Percentiles rank a stretch among this genome's conserved stretches.
Evolutionary conservation across 2,888 invertebrate species (phyloP).

Genomic region (Microctonus brassicae): DNA sequence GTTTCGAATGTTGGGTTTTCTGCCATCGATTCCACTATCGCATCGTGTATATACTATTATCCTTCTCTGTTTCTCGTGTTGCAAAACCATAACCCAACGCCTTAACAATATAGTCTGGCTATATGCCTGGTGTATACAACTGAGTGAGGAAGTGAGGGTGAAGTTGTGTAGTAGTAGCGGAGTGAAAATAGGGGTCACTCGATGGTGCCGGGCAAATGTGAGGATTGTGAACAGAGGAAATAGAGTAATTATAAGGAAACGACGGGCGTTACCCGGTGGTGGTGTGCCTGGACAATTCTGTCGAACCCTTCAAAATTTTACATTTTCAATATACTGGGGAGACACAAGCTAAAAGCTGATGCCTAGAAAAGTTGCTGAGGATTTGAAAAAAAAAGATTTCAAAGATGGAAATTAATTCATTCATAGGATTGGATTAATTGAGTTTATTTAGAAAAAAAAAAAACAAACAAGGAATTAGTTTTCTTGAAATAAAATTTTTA

Average conservation of each 20-base stretch:
- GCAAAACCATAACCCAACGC: slow-evolving; percentile 26
- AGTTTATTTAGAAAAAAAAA: too few species aligned
- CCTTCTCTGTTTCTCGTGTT: not conserved
- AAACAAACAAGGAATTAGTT: too few species aligned
- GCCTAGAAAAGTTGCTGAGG: too few species aligned
- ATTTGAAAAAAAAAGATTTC: too few species aligned
- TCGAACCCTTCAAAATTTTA: slow-evolving; percentile 39
- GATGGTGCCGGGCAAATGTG: slow-evolving; percentile 16
- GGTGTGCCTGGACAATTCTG: slow-evolving; percentile 54
- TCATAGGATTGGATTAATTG: too few species aligned
- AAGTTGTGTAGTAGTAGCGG: not conserved
- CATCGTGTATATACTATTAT: slow-evolving; percentile 36
- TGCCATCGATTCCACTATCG: slow-evolving; percentile 60
- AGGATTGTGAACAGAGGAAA: slow-evolving; percentile 57
- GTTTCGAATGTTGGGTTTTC: slow-evolving; percentile 59
- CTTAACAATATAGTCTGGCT: slow-evolving; percentile 31
- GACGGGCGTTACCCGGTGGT: slow-evolving; percentile 66
- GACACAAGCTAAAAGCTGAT: too few species aligned
- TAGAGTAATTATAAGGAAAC: slow-evolving; percentile 68
- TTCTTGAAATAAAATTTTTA: too few species aligned
- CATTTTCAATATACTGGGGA: slow-evolving; percentile 1
- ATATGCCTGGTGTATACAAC: slow-evolving; percentile 43
- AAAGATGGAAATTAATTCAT: too few species aligned
- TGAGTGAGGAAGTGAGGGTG: not conserved
- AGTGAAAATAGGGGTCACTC: not conserved